Percentiles rank a stretch among this genome's conserved stretches.
Conservation (phyloP, 2,888 invertebrate species). For the Acrocyrtus sp. region DNA sequence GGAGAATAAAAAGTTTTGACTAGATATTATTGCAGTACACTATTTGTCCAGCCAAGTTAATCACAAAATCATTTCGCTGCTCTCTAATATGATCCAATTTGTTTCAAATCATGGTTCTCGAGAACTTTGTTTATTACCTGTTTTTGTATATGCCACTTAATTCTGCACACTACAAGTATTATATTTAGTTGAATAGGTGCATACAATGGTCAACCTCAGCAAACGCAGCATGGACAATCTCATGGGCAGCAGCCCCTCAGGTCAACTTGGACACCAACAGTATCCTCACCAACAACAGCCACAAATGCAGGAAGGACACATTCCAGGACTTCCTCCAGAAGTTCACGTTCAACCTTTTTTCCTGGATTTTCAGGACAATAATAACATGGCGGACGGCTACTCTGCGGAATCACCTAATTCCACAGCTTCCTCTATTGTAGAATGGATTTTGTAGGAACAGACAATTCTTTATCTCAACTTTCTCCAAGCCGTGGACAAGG, state of each 20-base stretch:
- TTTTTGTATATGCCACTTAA: no score
- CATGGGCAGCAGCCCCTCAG: neutral
- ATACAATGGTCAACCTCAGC: neutral
- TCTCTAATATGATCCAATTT: no score
- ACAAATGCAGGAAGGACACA: neutral
- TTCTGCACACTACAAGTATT: no score
- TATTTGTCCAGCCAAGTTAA: no score
- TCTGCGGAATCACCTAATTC: neutral
- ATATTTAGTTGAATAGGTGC: no score
- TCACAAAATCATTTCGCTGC: no score
- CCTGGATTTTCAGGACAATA: neutral
- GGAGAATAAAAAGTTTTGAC: no score
- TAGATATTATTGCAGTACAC: no score
- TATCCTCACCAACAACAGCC: neutral
- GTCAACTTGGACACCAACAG: neutral
- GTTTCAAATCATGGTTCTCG: no score
- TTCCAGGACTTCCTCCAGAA: neutral
- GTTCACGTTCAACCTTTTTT: neutral
- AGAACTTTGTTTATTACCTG: no score
- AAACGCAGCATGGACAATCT: no score
- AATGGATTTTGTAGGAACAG: neutral
- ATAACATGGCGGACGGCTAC: neutral
- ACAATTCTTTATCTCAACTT: neutral
- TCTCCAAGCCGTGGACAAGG: neutral
- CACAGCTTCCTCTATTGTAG: neutral